A percentile compares a stretch with the other conserved stretches of the same genome.
Evolutionary conservation across 2,797 vertebrate genomes (phyloP).

Genomic region (Saxicola maurus): DNA sequence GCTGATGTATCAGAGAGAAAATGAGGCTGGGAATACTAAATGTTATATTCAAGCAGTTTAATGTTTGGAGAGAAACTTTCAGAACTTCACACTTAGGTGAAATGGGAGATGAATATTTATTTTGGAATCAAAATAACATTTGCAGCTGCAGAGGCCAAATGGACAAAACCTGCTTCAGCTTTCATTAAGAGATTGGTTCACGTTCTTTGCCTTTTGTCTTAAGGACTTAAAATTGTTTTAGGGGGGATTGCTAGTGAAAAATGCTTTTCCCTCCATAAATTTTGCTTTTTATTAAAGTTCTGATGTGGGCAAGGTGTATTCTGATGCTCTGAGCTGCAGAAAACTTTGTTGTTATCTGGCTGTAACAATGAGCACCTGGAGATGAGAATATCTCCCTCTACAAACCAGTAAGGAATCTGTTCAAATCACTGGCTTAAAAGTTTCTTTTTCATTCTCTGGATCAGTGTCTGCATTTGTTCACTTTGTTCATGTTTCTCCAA

Average conservation of each 20-base stretch:
- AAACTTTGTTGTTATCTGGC: neutral
- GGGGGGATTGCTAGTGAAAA: neutral
- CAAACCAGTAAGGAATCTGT: neutral
- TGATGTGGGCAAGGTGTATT: neutral
- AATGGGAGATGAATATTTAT: neutral
- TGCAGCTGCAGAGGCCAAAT: neutral
- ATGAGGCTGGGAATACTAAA: neutral
- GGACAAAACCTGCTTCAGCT: neutral
- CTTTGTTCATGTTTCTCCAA: neutral
- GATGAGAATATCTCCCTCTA: neutral
- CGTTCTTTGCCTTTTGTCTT: neutral
- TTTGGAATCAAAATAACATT: neutral
- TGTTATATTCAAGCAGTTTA: neutral
- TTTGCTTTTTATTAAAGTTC: neutral
- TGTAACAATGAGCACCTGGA: neutral
- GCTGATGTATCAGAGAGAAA: neutral
- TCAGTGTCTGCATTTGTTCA: neutral
- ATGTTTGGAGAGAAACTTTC: neutral
- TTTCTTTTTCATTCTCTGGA: neutral
- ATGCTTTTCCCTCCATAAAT: accelerated
- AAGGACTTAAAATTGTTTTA: neutral
- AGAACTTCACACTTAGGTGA: neutral
- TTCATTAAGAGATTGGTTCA: neutral
- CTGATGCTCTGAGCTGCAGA: neutral
- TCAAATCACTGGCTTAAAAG: neutral